Conservation (phyloP, 2,888 invertebrate genomes). For the Sipha maydis region DNA sequence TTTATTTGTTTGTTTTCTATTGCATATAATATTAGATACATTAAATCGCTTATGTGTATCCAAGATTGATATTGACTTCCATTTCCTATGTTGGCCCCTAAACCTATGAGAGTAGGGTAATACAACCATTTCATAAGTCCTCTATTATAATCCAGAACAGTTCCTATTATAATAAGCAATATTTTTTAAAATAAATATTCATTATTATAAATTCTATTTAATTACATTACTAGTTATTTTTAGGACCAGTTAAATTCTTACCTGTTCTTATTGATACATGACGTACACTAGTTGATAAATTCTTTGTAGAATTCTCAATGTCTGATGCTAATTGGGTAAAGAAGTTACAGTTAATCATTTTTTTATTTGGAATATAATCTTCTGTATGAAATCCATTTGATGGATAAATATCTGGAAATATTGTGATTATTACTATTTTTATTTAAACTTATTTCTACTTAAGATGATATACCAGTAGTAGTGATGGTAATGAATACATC, state of each 20-base stretch:
- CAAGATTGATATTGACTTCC: slow-evolving; percentile 92
- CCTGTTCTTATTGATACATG: slow-evolving; percentile 34
- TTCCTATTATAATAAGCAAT: slow-evolving; percentile 71
- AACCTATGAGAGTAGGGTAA: slow-evolving; percentile 83
- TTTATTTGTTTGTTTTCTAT: slow-evolving; percentile 77
- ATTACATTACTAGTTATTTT: neutral
- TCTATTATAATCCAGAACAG: slow-evolving; percentile 86
- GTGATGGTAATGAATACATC: slow-evolving; percentile 84
- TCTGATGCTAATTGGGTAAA: slow-evolving; percentile 4
- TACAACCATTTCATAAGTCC: slow-evolving; percentile 90
- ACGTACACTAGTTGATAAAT: neutral
- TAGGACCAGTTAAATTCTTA: neutral
- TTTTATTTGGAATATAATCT: neutral
- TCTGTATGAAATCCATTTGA: neutral
- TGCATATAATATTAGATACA: slow-evolving; percentile 77
- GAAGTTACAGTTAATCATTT: neutral
- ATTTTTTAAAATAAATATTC: neutral
- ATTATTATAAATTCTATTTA: too few species aligned
- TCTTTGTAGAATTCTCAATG: neutral
- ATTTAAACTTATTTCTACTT: too few species aligned
- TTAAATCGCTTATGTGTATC: slow-evolving; percentile 89
- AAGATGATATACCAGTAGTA: slow-evolving; percentile 76
- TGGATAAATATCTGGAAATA: slow-evolving; percentile 45
- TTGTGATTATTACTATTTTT: slow-evolving; percentile 63
- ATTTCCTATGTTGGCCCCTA: slow-evolving; percentile 84